Evolutionary conservation across 2,113 vertebrate genomes (phyloP), one percentile per base, ranked within the genome.

Genomic region (Nestor notabilis): DNA sequence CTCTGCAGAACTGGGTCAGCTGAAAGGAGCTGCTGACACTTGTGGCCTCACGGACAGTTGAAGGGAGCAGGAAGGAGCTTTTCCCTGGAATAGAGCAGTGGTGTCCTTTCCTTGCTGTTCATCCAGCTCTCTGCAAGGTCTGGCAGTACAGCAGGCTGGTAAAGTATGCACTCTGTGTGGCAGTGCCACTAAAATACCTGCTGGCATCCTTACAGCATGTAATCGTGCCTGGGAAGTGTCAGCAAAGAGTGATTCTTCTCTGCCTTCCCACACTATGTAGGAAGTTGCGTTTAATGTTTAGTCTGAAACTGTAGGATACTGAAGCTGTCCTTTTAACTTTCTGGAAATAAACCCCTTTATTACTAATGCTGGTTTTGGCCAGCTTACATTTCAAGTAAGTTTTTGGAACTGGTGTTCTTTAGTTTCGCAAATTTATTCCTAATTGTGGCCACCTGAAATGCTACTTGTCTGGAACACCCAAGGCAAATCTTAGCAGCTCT

Each of bases 81-180:
- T 79, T 31, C 24, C 27, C 58, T 79, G 39, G 61, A 17, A 28
- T 31, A 8, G 0, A 41, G 10, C 53, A 65, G 33, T 3, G 0
- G 10, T 5, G 63, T 25, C 41, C 11, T 86, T 49, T 28, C 60
- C n/a, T 17, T 37, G 78, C 61, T 65, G 10, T 24, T 39, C 16
- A 29, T 15, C 23, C 44, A 25, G 33, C 63, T 66, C 83, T 46
- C 43, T 9, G 23, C 49, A n/a, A n/a, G 28, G 37, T 15, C 68
- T 2, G 29, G 7, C 10, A 18, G 50, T 52, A 11, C 23, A 55
- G 50, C n/a, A 76, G 64, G 7, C 33, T 27, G 75, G 13, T 31
- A 64, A 27, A 2, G 7, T 6, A 4, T 3, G 17, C 11, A 0
- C 17, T 29, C 23, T 13, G 37, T 15, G 49, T 1, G 0, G n/a